A percentile compares a stretch with the other conserved stretches of the same genome.
Conservation (phyloP, 2,797 vertebrate species). For the Spinus olivaceus region DNA sequence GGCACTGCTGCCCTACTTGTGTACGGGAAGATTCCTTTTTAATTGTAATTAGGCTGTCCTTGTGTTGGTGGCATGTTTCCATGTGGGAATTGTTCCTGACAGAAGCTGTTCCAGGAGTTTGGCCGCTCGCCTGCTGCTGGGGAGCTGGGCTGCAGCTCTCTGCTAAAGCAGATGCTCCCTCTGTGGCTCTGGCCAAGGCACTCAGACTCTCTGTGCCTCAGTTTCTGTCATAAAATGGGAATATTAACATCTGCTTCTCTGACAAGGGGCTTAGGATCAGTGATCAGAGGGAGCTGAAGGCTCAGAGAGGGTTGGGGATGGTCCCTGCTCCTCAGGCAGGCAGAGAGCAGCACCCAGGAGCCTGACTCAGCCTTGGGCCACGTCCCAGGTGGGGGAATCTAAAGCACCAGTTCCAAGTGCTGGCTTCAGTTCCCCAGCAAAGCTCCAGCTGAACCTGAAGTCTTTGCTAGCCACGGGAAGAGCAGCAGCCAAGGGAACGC, state of each 20-base stretch:
- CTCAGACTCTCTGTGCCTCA: constrained; percentile 16
- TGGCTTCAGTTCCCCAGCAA: not conserved
- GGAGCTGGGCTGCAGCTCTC: not conserved
- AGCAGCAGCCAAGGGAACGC: not conserved
- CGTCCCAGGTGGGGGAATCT: not conserved
- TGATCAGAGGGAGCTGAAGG: not conserved
- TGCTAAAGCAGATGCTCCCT: constrained; percentile 36
- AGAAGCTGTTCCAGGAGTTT: constrained; percentile 60
- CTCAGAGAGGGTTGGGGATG: not conserved
- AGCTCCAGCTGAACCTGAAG: not conserved
- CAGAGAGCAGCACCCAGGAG: not conserved
- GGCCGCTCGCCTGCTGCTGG: not conserved
- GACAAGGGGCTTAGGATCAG: not conserved
- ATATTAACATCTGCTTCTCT: not conserved
- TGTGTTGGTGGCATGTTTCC: constrained; percentile 9
- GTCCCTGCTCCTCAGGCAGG: not conserved
- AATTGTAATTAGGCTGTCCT: constrained; percentile 57
- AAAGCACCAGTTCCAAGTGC: not conserved
- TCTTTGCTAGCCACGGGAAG: not conserved
- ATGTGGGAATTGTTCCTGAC: constrained; percentile 42
- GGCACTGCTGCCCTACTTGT: not conserved
- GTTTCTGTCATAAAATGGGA: not conserved
- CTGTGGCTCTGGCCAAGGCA: not conserved
- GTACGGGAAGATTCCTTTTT: constrained; percentile 43
- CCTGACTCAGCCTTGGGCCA: not conserved